A percentile compares a stretch with the other conserved stretches of the same genome.
These are phyloP conservation scores for Sylvietta virens DNA, from an alignment of 2,113 vertebrate genomes.

Conservation along the genomic window DNA sequence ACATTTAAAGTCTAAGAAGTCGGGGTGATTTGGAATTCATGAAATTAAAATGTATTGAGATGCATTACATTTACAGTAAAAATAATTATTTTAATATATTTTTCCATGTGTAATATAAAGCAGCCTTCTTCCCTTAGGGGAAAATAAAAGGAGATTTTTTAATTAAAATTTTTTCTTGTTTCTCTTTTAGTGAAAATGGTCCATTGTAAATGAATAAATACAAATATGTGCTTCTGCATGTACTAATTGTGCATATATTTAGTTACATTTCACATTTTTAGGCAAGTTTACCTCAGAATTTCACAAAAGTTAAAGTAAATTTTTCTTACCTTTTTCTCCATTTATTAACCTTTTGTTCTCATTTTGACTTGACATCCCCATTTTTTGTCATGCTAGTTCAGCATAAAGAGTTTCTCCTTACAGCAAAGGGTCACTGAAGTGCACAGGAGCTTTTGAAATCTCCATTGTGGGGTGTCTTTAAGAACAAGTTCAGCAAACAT, in stretches of 20 bases:
- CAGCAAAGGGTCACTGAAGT: not conserved
- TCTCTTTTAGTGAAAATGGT: not conserved
- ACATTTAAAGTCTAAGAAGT: not conserved
- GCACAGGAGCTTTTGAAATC: not conserved
- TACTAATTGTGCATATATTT: not conserved
- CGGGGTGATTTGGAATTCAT: not conserved
- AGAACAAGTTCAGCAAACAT: not conserved
- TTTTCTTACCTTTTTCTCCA: not conserved
- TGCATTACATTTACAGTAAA: not conserved
- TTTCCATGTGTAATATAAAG: not conserved
- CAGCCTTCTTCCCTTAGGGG: not conserved
- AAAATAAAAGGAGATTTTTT: not conserved
- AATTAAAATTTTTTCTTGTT: not conserved
- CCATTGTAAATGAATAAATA: not conserved
- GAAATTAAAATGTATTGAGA: not conserved
- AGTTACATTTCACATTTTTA: not conserved
- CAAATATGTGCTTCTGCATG: fast-evolving
- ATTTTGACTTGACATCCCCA: not conserved
- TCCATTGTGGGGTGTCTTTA: not conserved
- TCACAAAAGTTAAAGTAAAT: not conserved
- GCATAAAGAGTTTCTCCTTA: not conserved
- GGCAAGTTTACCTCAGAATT: not conserved
- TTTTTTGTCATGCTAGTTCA: not conserved
- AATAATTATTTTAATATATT: not conserved
- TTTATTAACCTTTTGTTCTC: not conserved